Evolutionary conservation across 1,140 invertebrate genomes (phyloP).

Genomic region (roundworm (Caenorhabditis elegans)): WBcel235 BX284602.5:14603501-14604000

Average conservation of each 20-base stretch:
- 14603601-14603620: conserved; percentile 55
- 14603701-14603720: conserved; percentile 59
- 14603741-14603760: neutral
- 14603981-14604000: conserved; percentile 61
- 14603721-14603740: conserved; percentile 20
- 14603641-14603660: conserved; percentile 66
- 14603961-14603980: conserved; percentile 50
- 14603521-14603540: conserved; percentile 57
- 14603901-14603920: conserved; percentile 53
- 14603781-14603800: conserved; percentile 64
- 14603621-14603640: conserved; percentile 59
- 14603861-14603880: conserved; percentile 62
- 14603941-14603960: conserved; percentile 47
- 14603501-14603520: conserved; percentile 58
- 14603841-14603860: conserved; percentile 63
- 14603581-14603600: conserved; percentile 57
- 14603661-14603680: conserved; percentile 60
- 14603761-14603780: conserved; percentile 41
- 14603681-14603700: conserved; percentile 66
- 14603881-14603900: conserved; percentile 63
- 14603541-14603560: conserved; percentile 59
- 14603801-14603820: conserved; percentile 61
- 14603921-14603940: conserved; percentile 48
- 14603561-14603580: conserved; percentile 62
- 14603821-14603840: conserved; percentile 65